A percentile compares a stretch with the other conserved stretches of the same genome.
Evolutionary conservation across 2,888 invertebrate species (phyloP).

Genomic region (Exephanes ischioxanthus): DNA sequence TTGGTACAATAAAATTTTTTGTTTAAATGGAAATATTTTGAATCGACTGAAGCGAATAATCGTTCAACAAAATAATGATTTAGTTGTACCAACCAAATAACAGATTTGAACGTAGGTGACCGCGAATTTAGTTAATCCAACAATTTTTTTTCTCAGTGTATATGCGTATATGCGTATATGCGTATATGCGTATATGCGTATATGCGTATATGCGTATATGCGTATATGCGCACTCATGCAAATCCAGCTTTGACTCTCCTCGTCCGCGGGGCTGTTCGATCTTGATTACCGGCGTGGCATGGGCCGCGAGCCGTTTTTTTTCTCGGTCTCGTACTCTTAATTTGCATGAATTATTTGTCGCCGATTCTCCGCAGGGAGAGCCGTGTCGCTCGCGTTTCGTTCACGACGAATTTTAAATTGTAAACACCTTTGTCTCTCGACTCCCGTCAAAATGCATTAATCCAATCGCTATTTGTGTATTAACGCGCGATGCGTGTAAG

Average conservation of each 20-base stretch:
- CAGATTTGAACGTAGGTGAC: no score
- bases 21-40: no score
- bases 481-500: background rate
- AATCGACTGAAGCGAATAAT: no score
- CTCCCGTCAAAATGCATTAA: conserved; percentile 36
- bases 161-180: no score
- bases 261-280: conserved; percentile 65
- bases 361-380: conserved; percentile 20
- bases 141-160: no score
- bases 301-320: conserved; percentile 50
- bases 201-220: no score
- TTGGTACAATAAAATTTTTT: no score
- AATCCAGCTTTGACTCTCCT: conserved; percentile 31
- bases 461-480: background rate
- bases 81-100: no score
- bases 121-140: no score
- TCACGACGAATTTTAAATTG: conserved; percentile 74
- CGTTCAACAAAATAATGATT: no score
- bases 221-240: background rate
- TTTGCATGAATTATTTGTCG: conserved; percentile 75
- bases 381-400: conserved; percentile 56
- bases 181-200: no score
- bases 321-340: conserved; percentile 65
- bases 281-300: conserved; percentile 75
- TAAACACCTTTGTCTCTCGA: conserved; percentile 60